Percentiles rank a stretch among this genome's conserved stretches.
Evolutionary conservation across 2,797 vertebrate genomes (phyloP).

Genomic region (Anguilla marmorata): DNA sequence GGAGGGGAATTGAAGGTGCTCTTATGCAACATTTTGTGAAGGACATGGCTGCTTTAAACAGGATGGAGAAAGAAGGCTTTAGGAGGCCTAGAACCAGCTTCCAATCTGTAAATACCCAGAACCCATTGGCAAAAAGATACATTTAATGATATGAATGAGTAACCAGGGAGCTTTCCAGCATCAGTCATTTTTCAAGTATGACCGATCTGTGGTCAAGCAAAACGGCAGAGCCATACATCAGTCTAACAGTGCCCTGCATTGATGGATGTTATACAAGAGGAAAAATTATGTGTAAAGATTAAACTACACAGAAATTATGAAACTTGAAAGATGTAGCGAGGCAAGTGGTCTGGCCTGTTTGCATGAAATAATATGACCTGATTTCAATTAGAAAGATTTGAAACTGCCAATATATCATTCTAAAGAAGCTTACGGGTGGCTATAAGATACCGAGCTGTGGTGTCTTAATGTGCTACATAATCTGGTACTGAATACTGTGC

Average conservation of each 20-base stretch:
- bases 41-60: not conserved
- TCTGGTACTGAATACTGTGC: not conserved
- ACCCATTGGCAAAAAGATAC: not conserved
- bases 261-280: not conserved
- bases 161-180: not conserved
- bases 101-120: not conserved
- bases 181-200: slow-evolving; percentile 12
- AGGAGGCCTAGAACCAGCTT: not conserved
- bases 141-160: not conserved
- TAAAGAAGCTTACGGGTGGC: not conserved
- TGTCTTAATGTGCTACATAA: not conserved
- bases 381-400: not conserved
- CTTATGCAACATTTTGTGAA: not conserved
- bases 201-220: slow-evolving; percentile 2
- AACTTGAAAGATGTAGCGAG: not conserved
- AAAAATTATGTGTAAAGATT: not conserved
- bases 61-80: not conserved
- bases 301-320: not conserved
- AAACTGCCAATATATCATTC: not conserved
- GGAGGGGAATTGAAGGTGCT: not conserved
- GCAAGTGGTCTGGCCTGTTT: not conserved
- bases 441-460: not conserved
- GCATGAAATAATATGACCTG: not conserved
- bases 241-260: not conserved
- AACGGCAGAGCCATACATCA: not conserved